A percentile compares a stretch with the other conserved stretches of the same genome.
phyloP scores from a whole-genome alignment of 2,113 vertebrate genomes.

The Siphamia tubifer region DNA sequence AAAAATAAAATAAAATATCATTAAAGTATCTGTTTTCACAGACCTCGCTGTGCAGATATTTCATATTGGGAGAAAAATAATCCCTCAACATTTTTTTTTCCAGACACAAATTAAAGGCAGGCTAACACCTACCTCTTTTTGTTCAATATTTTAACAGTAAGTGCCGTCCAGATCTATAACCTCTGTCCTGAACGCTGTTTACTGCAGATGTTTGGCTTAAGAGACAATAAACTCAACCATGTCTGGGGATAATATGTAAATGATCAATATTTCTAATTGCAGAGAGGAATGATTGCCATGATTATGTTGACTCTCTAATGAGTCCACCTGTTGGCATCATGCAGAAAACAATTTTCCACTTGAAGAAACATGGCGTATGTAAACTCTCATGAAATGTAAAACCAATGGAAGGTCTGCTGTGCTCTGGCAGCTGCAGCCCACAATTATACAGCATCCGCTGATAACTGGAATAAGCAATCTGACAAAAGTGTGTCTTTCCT shows the following conservation, averaged over 20 bases:
- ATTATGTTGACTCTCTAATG: conserved; percentile 71
- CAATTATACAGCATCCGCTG: conserved; percentile 65
- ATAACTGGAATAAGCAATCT: conserved; percentile 55
- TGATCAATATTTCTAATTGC: conserved; percentile 69
- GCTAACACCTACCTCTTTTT: not conserved
- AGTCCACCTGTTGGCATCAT: conserved; percentile 74
- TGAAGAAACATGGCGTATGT: conserved; percentile 65
- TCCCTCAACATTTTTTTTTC: too few relatives aligned
- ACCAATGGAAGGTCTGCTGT: conserved; percentile 55
- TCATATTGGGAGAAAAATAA: too few relatives aligned
- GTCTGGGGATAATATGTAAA: conserved; percentile 50
- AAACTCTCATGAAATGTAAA: conserved; percentile 69
- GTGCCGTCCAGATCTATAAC: not conserved
- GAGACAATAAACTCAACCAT: conserved; percentile 27
- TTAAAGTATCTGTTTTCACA: too few relatives aligned
- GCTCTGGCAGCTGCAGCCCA: conserved; percentile 69
- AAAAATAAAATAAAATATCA: too few relatives aligned
- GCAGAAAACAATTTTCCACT: conserved; percentile 77
- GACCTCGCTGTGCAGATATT: too few relatives aligned
- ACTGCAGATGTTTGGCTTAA: conserved; percentile 19
- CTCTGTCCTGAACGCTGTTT: not conserved
- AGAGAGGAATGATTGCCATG: conserved; percentile 60
- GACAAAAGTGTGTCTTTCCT: conserved; percentile 35
- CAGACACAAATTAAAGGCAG: not conserved
- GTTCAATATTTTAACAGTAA: not conserved